Base-by-base conservation (phyloP, 2,113 vertebrate genomes). In the Vidua macroura region DNA sequence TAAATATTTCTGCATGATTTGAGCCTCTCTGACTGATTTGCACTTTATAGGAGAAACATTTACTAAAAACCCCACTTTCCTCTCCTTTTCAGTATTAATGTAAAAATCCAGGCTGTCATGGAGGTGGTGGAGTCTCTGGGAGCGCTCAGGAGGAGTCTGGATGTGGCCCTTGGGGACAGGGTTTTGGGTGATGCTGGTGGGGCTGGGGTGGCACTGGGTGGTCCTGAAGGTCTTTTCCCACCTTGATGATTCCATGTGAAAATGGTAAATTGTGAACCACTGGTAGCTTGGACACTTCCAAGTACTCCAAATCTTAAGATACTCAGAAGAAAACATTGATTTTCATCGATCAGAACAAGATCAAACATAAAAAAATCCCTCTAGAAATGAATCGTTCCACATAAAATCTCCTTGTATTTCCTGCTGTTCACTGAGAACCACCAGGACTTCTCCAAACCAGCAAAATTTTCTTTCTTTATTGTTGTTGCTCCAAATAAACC, bases 61-160 rank as follows among this genome's bases (percentile, higher is more conserved):
- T n/a, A 10, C 1, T 1, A 15, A 79, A 55, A 41, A 23, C 5
- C 0, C 1, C 1, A 23, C 5, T 6, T 10, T 28, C 5, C 7
- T 33, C n/a, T 75, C 4, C 11, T 56, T 76, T 86, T 90, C 21
- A 25, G 19, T 28, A 5, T 58, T 53, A 53, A 37, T 33, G 16
- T 19, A 19, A 86, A 63, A 74, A 44, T 21, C 13, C 18, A 74
- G 48, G 13, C 15, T 58, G 14, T 7, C 13, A 2, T 0, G 48
- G 62, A 41, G 46, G n/a, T 13, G n/a, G 24, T 76, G 70, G 23
- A 60, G 39, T 27, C 67, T 0, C 58, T 17, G 67, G 67, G 6
- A 58, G 10, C 44, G 76, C 0, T 10, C 67, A 17, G 19, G 58
- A 80, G 23, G 3, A 35, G 13, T 5, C 44, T 52, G 77, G 60